Conservation (phyloP, 2,888 invertebrate species). For the Orchesella flavescens region DNA sequence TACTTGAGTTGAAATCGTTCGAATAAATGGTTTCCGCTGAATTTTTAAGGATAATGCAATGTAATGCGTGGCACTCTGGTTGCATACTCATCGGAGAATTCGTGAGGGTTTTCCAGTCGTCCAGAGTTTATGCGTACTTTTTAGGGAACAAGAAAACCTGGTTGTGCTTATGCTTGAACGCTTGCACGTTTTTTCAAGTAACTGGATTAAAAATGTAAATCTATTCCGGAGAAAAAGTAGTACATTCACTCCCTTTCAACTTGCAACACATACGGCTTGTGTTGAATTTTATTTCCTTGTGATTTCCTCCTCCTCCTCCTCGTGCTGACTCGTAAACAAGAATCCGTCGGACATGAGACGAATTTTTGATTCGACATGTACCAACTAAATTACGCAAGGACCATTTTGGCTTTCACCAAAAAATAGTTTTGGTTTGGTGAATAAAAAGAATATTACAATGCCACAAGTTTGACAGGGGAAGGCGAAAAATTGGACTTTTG, state of each 20-base stretch:
- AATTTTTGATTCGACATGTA: conserved; percentile 34
- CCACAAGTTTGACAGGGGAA: not conserved
- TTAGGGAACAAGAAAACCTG: no score
- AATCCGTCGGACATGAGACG: conserved; percentile 48
- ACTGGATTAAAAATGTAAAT: conserved; percentile 49
- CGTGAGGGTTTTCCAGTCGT: not conserved
- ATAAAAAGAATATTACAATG: not conserved
- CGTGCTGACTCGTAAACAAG: conserved; percentile 48
- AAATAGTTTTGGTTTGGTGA: no score
- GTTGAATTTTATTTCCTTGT: not conserved
- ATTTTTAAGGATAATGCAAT: no score
- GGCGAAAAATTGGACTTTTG: not conserved
- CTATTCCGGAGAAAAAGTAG: conserved; percentile 12
- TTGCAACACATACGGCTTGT: not conserved
- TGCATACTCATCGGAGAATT: conserved; percentile 1
- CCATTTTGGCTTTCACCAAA: not conserved
- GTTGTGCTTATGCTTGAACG: no score
- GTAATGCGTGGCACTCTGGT: no score
- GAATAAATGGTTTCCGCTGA: no score
- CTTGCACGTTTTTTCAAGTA: conserved; percentile 38
- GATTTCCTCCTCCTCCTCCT: no score
- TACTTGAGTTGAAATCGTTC: no score
- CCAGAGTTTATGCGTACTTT: no score
- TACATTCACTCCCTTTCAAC: not conserved
- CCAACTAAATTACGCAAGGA: conserved; percentile 29